Percentiles rank a stretch among this genome's conserved stretches.
Evolutionary conservation across 2,888 invertebrate species (phyloP).

Genomic region (Gnatocerus cornutus): DNA sequence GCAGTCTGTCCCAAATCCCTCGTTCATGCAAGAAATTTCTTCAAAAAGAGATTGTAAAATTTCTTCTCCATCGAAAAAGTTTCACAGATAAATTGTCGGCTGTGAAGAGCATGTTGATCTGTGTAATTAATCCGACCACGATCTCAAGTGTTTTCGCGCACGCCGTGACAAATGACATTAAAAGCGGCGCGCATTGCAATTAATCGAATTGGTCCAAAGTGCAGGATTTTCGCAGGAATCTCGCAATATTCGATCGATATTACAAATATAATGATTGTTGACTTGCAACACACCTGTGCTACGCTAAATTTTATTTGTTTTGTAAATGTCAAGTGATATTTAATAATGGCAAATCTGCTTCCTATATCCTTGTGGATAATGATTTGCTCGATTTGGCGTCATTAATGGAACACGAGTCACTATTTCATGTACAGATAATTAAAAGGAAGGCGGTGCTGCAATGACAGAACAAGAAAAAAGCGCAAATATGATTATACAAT

Average conservation of each 20-base stretch:
- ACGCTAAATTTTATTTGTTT: constrained; percentile 38
- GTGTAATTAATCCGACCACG: constrained; percentile 56
- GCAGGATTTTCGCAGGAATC: constrained; percentile 12
- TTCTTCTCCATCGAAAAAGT: constrained; percentile 37
- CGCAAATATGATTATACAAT: no score
- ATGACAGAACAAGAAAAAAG: constrained; percentile 19
- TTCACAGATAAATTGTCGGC: constrained; percentile 44
- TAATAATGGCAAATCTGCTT: constrained; percentile 44
- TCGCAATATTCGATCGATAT: constrained; percentile 24
- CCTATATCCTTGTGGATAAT: constrained; percentile 48
- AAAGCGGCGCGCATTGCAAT: constrained; percentile 34
- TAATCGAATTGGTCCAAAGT: constrained; percentile 21
- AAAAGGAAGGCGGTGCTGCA: constrained; percentile 26
- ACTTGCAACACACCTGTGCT: constrained; percentile 46
- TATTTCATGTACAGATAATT: constrained; percentile 30
- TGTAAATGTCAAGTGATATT: constrained; percentile 48
- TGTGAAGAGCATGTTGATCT: constrained; percentile 38
- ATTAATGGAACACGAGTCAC: constrained; percentile 36
- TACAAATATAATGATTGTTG: constrained; percentile 34
- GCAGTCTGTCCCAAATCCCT: constrained; percentile 17
- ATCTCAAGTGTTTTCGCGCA: constrained; percentile 54
- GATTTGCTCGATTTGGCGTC: constrained; percentile 37
- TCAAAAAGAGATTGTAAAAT: constrained; percentile 42
- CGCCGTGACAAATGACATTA: constrained; percentile 54
- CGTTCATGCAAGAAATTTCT: constrained; percentile 35